A percentile compares a stretch with the other conserved stretches of the same genome.
Evolutionary conservation across 2,888 invertebrate species (phyloP).

Genomic region (Cancer borealis): DNA sequence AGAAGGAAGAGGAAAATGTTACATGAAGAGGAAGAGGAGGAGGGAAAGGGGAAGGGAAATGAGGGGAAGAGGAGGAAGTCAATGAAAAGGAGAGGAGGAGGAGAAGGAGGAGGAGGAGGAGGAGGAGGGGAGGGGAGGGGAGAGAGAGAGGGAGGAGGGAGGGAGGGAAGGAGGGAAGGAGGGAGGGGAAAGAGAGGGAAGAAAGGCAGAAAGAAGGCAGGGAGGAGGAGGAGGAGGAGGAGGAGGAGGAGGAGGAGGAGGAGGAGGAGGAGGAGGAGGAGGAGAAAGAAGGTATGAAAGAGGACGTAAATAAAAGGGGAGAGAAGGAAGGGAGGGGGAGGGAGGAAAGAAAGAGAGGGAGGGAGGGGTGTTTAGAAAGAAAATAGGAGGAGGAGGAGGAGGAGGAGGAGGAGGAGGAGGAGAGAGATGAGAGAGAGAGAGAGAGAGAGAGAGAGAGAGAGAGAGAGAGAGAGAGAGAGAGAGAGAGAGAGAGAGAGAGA

Average conservation of each 20-base stretch:
- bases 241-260: not conserved
- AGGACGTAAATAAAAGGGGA: not conserved
- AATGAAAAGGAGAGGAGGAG: not conserved
- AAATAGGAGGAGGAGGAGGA: not conserved
- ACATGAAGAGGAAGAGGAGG: too few relatives aligned
- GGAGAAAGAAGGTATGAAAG: not conserved
- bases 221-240: not conserved
- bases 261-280: too few relatives aligned
- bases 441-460: not conserved
- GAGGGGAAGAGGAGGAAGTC: not conserved
- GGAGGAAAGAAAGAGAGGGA: not conserved
- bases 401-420: not conserved
- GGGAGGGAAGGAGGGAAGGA: not conserved
- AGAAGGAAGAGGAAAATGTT: not conserved
- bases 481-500: slow-evolving; percentile 31
- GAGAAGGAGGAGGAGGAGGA: not conserved
- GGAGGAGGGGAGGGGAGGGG: not conserved
- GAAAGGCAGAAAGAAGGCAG: not conserved
- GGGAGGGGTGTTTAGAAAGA: not conserved
- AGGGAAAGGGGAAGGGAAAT: not conserved
- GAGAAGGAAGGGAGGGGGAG: too few relatives aligned
- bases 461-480: not conserved
- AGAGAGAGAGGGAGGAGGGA: slow-evolving; percentile 6
- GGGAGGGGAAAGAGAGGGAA: not conserved
- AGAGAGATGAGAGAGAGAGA: not conserved